Percentiles rank a stretch among this genome's conserved stretches.
Evolutionary conservation across 2,113 vertebrate genomes (phyloP).

Genomic region (Phocoena phocoena): DNA sequence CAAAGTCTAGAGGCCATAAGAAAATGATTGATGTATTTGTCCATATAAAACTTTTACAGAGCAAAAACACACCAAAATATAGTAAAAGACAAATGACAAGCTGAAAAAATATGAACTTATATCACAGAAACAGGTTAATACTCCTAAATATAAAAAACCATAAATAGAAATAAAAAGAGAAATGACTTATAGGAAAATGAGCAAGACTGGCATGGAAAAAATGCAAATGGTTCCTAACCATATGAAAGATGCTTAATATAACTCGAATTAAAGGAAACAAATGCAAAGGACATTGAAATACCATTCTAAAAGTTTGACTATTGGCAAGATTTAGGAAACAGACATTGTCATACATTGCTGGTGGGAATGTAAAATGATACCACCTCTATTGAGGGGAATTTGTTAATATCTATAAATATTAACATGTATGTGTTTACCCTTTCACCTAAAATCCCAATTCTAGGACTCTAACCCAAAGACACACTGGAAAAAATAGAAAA

Average conservation of each 20-base stretch:
- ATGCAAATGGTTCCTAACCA: constrained; percentile 12
- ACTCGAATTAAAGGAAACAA: neutral
- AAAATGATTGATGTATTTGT: neutral
- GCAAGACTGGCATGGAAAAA: neutral
- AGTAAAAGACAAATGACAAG: neutral
- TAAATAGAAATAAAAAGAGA: constrained; percentile 23
- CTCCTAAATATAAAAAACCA: neutral
- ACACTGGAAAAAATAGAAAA: neutral
- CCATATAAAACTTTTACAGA: neutral
- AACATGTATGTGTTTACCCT: neutral
- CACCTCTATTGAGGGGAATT: neutral
- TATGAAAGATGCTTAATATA: neutral
- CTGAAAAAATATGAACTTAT: neutral
- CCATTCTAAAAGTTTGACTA: neutral
- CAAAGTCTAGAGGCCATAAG: neutral
- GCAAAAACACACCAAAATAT: neutral
- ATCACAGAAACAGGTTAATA: neutral
- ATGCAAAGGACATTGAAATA: neutral
- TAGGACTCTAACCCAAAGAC: neutral
- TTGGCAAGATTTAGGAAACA: neutral
- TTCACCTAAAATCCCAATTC: neutral
- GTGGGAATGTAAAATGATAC: neutral
- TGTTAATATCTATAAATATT: neutral
- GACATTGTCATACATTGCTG: neutral
- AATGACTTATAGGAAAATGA: constrained; percentile 22